These are phyloP conservation scores for Drosophila phalerata DNA, from an alignment of 2,888 invertebrate genomes.

Conservation along the genomic window DNA sequence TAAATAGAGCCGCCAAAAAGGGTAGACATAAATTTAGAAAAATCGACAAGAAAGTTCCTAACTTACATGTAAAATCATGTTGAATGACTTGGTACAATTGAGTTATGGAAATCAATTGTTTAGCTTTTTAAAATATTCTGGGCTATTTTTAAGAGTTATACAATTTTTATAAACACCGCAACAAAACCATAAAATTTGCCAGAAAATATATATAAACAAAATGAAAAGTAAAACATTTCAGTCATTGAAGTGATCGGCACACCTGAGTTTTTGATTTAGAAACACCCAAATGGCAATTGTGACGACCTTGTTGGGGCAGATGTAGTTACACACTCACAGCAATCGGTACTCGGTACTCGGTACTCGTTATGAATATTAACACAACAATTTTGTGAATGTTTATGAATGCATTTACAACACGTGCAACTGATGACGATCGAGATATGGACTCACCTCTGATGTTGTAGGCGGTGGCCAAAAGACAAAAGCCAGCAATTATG, in stretches of 20 bases:
- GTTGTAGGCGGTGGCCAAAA: conserved; percentile 68
- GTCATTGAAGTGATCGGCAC: conserved; percentile 52
- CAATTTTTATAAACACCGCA: conserved; percentile 60
- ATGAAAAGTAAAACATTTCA: conserved; percentile 52
- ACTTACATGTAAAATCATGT: conserved; percentile 11
- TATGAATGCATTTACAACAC: conserved; percentile 33
- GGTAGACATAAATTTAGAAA: conserved; percentile 3
- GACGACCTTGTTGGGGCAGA: conserved; percentile 64
- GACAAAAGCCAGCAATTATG: conserved; percentile 64
- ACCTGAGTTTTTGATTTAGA: conserved; percentile 38
- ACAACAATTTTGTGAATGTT: conserved; percentile 27
- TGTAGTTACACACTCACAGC: conserved; percentile 64
- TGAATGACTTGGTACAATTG: conserved; percentile 11
- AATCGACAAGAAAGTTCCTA: conserved; percentile 10
- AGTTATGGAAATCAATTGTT: conserved; percentile 42
- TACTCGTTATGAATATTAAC: conserved; percentile 17
- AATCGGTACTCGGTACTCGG: conserved; percentile 31
- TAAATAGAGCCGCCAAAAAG: not conserved
- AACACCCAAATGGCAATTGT: conserved; percentile 29
- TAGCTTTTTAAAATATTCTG: conserved; percentile 30
- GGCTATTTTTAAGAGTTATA: conserved; percentile 43
- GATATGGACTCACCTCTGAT: conserved; percentile 65
- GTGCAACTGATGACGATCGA: conserved; percentile 28
- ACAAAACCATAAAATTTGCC: conserved; percentile 51
- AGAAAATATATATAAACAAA: conserved; percentile 61